Conservation (phyloP, 2,113 vertebrate genomes). For the Dunckerocampus dactyliophorus region DNA sequence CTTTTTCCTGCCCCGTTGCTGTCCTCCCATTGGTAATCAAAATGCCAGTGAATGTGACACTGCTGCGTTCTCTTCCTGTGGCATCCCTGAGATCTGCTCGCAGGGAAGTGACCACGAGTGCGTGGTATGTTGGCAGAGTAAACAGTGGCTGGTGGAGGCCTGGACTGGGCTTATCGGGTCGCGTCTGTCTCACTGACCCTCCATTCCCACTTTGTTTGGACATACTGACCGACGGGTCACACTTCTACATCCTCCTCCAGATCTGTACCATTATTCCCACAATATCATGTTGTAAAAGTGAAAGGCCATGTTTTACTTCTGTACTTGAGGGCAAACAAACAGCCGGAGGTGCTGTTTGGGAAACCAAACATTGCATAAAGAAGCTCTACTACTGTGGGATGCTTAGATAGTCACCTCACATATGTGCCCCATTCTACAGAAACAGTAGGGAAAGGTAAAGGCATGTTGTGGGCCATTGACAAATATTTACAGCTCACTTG, state of each 20-base stretch:
- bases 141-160: conserved; percentile 60
- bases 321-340: conserved; percentile 64
- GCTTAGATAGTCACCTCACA: conserved; percentile 40
- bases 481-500: conserved; percentile 62
- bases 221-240: conserved; percentile 62
- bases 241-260: conserved; percentile 63
- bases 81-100: conserved; percentile 31
- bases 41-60: neutral
- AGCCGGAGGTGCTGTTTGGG: conserved; percentile 46
- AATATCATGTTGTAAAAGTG: conserved; percentile 70
- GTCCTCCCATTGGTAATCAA: no score
- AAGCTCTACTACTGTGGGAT: conserved; percentile 20
- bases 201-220: conserved; percentile 68
- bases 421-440: conserved; percentile 25
- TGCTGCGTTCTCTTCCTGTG: conserved; percentile 11
- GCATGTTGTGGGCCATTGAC: conserved; percentile 39
- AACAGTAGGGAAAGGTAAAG: conserved; percentile 48
- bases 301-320: conserved; percentile 72
- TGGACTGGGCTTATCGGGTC: conserved; percentile 63
- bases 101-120: conserved; percentile 62
- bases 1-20: no score
- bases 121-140: conserved; percentile 67
- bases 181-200: conserved; percentile 61
- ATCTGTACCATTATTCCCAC: conserved; percentile 62
- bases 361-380: conserved; percentile 61